phyloP scores from a whole-genome alignment of 2,888 invertebrate species.

The Andrena trimmerana region DNA sequence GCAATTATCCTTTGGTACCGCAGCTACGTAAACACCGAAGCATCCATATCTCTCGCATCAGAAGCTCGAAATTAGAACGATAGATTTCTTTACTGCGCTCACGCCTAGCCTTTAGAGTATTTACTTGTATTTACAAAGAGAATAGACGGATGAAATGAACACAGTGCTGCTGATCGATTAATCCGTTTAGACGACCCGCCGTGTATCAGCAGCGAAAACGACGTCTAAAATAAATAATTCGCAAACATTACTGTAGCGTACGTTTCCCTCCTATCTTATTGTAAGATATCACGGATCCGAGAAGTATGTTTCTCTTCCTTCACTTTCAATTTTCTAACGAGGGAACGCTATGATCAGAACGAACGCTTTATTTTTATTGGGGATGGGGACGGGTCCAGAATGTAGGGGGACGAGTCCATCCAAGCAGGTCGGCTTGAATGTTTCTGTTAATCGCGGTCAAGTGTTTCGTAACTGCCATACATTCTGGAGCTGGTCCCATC shows the following conservation, averaged over 20 bases:
- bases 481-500: neutral
- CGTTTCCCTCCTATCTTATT: constrained; percentile 77
- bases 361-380: neutral
- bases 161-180: constrained; percentile 73
- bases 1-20: constrained; percentile 6
- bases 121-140: constrained; percentile 71
- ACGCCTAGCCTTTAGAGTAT: constrained; percentile 61
- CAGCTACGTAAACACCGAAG: constrained; percentile 28
- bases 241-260: constrained; percentile 77
- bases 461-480: neutral
- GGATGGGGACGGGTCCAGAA: neutral
- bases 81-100: constrained; percentile 50
- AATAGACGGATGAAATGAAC: neutral
- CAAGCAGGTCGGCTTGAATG: too few species aligned
- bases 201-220: constrained; percentile 67
- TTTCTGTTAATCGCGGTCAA: too few species aligned
- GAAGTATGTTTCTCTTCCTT: constrained; percentile 73
- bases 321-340: constrained; percentile 34
- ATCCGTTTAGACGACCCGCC: constrained; percentile 68
- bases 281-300: constrained; percentile 79
- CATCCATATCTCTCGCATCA: constrained; percentile 7
- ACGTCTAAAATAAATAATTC: constrained; percentile 77
- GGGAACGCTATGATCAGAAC: neutral
- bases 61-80: constrained; percentile 31
- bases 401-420: neutral